A percentile compares a stretch with the other conserved stretches of the same genome.
Evolutionary conservation across 2,113 vertebrate genomes (phyloP).

Genomic region (Sinocyclocheilus rhinocerous): DNA sequence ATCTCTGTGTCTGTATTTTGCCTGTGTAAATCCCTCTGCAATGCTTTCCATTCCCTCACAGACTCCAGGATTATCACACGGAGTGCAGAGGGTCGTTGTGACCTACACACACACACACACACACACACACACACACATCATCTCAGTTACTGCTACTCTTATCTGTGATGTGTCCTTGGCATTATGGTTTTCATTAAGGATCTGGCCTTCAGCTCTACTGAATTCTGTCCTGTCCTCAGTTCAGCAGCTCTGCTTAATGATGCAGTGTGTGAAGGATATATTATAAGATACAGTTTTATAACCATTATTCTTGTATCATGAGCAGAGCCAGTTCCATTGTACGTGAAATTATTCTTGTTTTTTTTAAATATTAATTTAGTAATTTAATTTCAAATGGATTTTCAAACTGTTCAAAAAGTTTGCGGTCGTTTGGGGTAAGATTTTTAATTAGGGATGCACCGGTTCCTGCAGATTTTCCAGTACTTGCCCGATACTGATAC

Average conservation of each 20-base stretch:
- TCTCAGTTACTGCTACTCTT: slow-evolving; percentile 47
- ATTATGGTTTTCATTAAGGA: slow-evolving; percentile 2
- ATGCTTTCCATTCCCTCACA: slow-evolving; percentile 60
- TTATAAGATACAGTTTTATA: not conserved
- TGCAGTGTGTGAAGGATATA: not conserved
- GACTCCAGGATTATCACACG: slow-evolving; percentile 62
- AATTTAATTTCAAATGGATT: not conserved
- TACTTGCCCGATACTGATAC: no score
- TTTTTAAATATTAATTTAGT: not conserved
- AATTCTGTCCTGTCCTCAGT: not conserved
- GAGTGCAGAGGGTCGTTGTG: slow-evolving; percentile 53
- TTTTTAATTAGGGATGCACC: no score
- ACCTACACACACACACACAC: slow-evolving; percentile 45
- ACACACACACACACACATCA: slow-evolving; percentile 5
- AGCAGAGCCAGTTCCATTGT: not conserved
- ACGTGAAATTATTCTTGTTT: not conserved
- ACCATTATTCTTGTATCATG: not conserved
- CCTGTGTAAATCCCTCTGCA: slow-evolving; percentile 58
- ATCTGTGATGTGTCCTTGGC: slow-evolving; percentile 20
- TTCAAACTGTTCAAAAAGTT: not conserved
- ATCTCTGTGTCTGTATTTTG: slow-evolving; percentile 62
- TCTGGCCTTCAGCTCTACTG: not conserved
- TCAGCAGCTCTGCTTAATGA: not conserved
- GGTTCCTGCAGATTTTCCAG: no score
- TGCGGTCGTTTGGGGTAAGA: not conserved